Conservation (phyloP, 1,140 invertebrate genomes). For the Nebria ingens region DNA sequence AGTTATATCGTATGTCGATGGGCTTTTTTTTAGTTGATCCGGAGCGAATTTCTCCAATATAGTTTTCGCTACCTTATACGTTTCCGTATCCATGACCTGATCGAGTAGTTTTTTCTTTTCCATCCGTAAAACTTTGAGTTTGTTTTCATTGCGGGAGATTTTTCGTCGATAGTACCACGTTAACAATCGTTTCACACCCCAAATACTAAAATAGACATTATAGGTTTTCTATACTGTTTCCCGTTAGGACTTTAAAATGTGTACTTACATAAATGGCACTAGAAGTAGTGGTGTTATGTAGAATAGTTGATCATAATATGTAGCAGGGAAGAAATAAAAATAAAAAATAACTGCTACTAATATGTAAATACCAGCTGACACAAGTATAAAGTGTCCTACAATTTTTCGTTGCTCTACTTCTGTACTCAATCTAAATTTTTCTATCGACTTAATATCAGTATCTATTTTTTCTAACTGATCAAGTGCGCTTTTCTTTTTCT, state of each 20-base stretch:
- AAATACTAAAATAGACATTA: slow-evolving; percentile 52
- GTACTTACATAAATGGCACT: slow-evolving; percentile 68
- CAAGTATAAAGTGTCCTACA: slow-evolving; percentile 65
- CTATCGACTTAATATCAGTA: slow-evolving; percentile 68
- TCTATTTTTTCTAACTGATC: slow-evolving; percentile 68
- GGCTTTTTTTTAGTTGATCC: slow-evolving; percentile 42
- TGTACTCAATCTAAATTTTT: slow-evolving; percentile 66
- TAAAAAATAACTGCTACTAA: slow-evolving; percentile 64
- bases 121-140: slow-evolving; percentile 58
- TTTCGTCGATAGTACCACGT: slow-evolving; percentile 82
- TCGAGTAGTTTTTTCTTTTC: slow-evolving; percentile 86
- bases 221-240: slow-evolving; percentile 17
- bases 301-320: slow-evolving; percentile 54
- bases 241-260: slow-evolving; percentile 14
- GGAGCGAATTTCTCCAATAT: slow-evolving; percentile 83
- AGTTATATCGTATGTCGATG: slow-evolving; percentile 23
- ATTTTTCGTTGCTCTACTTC: slow-evolving; percentile 69
- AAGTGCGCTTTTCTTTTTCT: slow-evolving; percentile 72
- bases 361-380: slow-evolving; percentile 71
- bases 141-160: slow-evolving; percentile 67
- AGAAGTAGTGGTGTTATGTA: slow-evolving; percentile 62
- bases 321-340: slow-evolving; percentile 63
- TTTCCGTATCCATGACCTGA: slow-evolving; percentile 94
- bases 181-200: slow-evolving; percentile 63
- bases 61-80: slow-evolving; percentile 91